Evolutionary conservation across 2,888 invertebrate species (phyloP).

Genomic region (Anorthoa munda): DNA sequence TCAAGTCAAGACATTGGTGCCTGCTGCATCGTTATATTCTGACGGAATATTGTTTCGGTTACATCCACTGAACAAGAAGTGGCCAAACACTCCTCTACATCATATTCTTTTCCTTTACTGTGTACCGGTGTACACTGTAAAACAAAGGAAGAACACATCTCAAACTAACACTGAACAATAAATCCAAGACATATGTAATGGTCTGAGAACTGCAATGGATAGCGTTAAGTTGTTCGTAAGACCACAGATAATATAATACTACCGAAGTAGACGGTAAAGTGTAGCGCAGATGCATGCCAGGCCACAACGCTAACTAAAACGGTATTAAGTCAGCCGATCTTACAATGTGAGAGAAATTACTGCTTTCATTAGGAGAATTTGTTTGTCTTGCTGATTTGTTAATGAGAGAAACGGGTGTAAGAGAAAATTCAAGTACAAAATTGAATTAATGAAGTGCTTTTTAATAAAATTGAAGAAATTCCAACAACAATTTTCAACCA

Average conservation of each 20-base stretch:
- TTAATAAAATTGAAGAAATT: too few species aligned
- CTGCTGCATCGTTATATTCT: not conserved
- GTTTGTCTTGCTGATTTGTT: slow-evolving; percentile 21
- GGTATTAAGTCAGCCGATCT: slow-evolving; percentile 21
- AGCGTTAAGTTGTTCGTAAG: slow-evolving; percentile 49
- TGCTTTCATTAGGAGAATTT: slow-evolving; percentile 38
- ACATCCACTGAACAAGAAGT: not conserved
- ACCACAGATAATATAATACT: too few species aligned
- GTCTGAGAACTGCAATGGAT: slow-evolving; percentile 48
- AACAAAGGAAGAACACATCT: slow-evolving; percentile 22
- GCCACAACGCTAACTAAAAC: slow-evolving; percentile 47
- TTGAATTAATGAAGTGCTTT: not conserved
- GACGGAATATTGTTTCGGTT: not conserved
- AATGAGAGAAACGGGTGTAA: not conserved
- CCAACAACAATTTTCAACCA: too few species aligned
- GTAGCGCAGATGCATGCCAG: slow-evolving; percentile 50
- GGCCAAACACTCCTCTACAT: not conserved
- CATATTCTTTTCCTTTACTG: not conserved
- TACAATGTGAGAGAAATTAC: slow-evolving; percentile 21
- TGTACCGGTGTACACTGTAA: not conserved
- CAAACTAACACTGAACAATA: slow-evolving; percentile 39
- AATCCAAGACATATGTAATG: slow-evolving; percentile 51
- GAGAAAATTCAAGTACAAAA: not conserved
- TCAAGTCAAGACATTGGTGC: too few species aligned
- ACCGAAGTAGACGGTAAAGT: slow-evolving; percentile 1